Conservation (phyloP, 2,797 vertebrate species). For the Fratercula arctica region DNA sequence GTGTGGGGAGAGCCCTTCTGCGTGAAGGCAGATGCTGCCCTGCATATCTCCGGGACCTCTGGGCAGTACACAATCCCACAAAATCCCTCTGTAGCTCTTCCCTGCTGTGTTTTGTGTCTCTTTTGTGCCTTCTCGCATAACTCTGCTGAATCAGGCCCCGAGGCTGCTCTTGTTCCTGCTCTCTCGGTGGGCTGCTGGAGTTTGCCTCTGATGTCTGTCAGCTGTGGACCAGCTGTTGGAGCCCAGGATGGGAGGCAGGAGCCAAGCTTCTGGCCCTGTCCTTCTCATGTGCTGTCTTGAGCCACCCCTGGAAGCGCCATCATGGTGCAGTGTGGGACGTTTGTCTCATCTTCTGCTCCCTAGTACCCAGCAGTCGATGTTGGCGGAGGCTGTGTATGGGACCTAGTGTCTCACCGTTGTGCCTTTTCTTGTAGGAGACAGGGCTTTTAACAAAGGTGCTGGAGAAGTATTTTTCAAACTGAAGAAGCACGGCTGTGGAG, state of each 20-base stretch:
- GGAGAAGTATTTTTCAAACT: constrained; percentile 62
- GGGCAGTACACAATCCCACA: background rate
- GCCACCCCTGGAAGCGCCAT: background rate
- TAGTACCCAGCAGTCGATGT: background rate
- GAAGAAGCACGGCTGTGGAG: background rate
- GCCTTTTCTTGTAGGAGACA: constrained; percentile 45
- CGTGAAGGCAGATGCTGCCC: background rate
- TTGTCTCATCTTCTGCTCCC: rapidly evolving
- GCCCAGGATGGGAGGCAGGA: background rate
- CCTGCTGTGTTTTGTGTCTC: background rate
- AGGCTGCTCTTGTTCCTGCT: background rate
- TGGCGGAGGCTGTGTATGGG: background rate
- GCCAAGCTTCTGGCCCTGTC: background rate
- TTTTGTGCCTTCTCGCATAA: background rate
- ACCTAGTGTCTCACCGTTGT: rapidly evolving
- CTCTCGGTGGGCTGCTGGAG: background rate
- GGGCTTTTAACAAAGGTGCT: constrained; percentile 57
- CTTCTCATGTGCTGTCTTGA: background rate
- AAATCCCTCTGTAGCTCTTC: background rate
- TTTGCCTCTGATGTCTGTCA: background rate
- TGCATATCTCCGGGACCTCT: rapidly evolving
- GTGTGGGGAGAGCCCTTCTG: background rate
- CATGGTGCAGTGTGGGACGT: background rate
- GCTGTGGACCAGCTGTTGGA: background rate
- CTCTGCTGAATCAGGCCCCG: background rate